These are phyloP conservation scores for Gnathonemus echidnorhynchus DNA, from an alignment of 2,113 vertebrate genomes.

Conservation along the genomic window DNA sequence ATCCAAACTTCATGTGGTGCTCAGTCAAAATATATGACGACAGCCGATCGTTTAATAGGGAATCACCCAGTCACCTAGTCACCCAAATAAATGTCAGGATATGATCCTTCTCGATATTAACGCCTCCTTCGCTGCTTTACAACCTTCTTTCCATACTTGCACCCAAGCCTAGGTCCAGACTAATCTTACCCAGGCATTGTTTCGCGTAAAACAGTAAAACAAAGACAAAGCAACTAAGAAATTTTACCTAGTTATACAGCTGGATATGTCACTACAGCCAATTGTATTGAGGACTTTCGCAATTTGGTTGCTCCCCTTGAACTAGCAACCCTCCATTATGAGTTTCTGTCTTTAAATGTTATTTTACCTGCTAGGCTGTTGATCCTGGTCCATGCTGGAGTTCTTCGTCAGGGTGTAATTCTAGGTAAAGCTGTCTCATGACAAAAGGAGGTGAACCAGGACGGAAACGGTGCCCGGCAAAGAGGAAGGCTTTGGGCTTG, in stretches of 20 bases:
- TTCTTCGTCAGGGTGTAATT: background rate
- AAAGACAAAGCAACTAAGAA: background rate
- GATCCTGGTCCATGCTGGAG: background rate
- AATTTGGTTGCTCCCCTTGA: background rate
- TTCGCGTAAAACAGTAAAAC: too few species aligned
- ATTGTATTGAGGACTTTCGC: background rate
- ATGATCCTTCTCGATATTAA: background rate
- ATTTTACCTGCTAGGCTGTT: background rate
- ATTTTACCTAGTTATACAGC: background rate
- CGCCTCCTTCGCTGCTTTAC: background rate
- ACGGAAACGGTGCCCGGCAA: background rate
- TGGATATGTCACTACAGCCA: background rate
- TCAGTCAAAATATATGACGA: background rate
- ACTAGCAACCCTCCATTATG: background rate
- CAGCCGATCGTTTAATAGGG: background rate
- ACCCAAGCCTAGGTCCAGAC: background rate
- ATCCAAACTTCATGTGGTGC: background rate
- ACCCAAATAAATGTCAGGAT: background rate
- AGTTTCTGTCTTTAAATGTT: background rate
- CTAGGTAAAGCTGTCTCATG: background rate
- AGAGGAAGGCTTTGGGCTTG: constrained; percentile 34
- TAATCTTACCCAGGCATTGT: background rate
- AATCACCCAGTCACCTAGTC: background rate
- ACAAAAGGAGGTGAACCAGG: background rate
- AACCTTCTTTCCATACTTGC: background rate